phyloP scores from a whole-genome alignment of 2,888 invertebrate species.

The Lottia scabra region DNA sequence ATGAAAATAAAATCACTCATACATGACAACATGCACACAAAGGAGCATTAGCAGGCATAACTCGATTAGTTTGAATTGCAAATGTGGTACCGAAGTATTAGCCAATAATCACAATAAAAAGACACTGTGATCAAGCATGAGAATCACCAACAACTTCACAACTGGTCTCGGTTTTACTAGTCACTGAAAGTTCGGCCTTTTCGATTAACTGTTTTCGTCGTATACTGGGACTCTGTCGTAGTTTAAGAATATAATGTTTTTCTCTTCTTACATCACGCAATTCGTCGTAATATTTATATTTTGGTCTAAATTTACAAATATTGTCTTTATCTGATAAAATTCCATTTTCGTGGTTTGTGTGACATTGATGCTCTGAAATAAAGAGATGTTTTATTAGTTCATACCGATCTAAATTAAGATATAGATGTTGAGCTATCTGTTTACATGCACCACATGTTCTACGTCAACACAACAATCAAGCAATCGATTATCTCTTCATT shows the following conservation, averaged over 20 bases:
- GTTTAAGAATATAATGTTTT: conserved; percentile 47
- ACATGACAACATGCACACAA: too few relatives aligned
- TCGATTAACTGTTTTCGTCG: conserved; percentile 48
- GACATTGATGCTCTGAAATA: neutral
- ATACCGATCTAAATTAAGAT: too few relatives aligned
- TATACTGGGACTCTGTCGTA: conserved; percentile 56
- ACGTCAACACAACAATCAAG: too few relatives aligned
- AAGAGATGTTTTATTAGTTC: too few relatives aligned
- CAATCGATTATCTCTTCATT: too few relatives aligned
- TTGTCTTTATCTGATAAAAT: conserved; percentile 36
- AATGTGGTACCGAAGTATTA: neutral
- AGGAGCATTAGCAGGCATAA: too few relatives aligned
- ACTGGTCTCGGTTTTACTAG: conserved; percentile 22
- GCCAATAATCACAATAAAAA: neutral
- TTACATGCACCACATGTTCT: too few relatives aligned
- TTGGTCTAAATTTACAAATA: conserved; percentile 49
- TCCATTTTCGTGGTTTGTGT: conserved; percentile 16
- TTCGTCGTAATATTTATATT: conserved; percentile 59
- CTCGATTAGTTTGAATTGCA: too few relatives aligned
- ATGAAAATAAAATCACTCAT: too few relatives aligned
- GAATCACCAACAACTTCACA: conserved; percentile 34
- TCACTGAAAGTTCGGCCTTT: conserved; percentile 30
- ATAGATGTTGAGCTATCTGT: too few relatives aligned
- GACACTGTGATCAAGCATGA: conserved; percentile 26
- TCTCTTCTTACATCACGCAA: conserved; percentile 50